Percentiles rank a stretch among this genome's conserved stretches.
phyloP scores from a whole-genome alignment of 2,113 vertebrate species.

The Scomber scombrus region DNA sequence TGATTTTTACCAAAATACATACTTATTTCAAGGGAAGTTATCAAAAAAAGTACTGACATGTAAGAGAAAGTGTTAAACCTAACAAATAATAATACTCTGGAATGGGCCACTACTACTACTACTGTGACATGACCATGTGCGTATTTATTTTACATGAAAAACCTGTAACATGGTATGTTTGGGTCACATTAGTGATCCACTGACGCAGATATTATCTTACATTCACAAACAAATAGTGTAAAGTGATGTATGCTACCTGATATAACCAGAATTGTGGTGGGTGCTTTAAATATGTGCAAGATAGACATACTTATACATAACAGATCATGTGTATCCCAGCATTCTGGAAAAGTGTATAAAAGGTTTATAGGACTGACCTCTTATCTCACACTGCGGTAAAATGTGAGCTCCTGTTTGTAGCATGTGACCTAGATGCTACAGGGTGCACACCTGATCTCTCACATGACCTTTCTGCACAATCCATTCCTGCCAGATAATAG shows the following conservation, averaged over 20 bases:
- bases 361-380: background rate
- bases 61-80: no score
- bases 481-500: background rate
- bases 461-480: conserved; percentile 15
- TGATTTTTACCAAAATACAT: no score
- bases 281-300: background rate
- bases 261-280: background rate
- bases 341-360: background rate
- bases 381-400: background rate
- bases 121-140: no score
- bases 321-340: no score
- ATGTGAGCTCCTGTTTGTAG: background rate
- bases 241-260: background rate
- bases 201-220: background rate
- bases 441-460: conserved; percentile 27
- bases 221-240: background rate
- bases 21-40: no score
- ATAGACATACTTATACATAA: no score
- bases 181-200: background rate
- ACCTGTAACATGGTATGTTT: background rate
- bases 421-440: background rate
- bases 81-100: no score
- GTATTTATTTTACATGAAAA: background rate
- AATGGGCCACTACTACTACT: no score
- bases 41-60: no score